Evolutionary conservation across 2,113 vertebrate genomes (phyloP), one percentile per base, ranked within the genome.

Genomic region (Lophochroa leadbeateri): DNA sequence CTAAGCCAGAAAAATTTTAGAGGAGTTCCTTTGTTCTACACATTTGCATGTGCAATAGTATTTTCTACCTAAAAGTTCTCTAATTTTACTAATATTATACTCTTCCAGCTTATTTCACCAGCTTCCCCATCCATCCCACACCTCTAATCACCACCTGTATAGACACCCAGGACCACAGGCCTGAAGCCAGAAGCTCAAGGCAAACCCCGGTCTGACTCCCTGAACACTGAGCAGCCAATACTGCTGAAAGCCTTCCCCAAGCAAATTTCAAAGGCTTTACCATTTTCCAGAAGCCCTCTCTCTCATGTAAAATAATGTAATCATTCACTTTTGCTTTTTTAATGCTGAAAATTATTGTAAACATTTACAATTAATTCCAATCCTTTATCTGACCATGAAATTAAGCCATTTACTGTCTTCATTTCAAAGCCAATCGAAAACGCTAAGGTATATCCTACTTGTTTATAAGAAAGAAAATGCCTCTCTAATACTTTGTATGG

Each of bases 401-500:
- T 80, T 28, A 41, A 83, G 68, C 33, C 83, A 60, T 57, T 93
- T 82, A 67, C 79, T 74, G 75, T 11, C 82, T 23, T 86, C 75
- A 7, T 88, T 90, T 90, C 83, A 65, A 85, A 92, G 81, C 68
- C 87, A 58, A 44, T 74, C 71, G 61, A 63, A 97, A 96, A 84
- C 96, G 29, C 61, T 28, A 89, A 96, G 90, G 96, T 95, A 92
- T 86, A 97, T 79, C 86, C 82, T 46, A 65, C 68, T 97, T 82
- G 88, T 68, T 88, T 82, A 57, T 52, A 86, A 91, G 71, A 74
- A 35, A 81, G 55, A 95, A 94, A 88, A 92, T 90, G 90, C 93
- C 93, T 77, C 95, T 95, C 94, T 67, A 92, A 97, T 98, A 97
- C 96, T 97, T 97, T 88, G 95, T 91, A 96, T 80, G 91, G 96